These are phyloP conservation scores for Nansenia antarctica DNA, from an alignment of 2,113 vertebrate genomes.

Conservation along the genomic window DNA sequence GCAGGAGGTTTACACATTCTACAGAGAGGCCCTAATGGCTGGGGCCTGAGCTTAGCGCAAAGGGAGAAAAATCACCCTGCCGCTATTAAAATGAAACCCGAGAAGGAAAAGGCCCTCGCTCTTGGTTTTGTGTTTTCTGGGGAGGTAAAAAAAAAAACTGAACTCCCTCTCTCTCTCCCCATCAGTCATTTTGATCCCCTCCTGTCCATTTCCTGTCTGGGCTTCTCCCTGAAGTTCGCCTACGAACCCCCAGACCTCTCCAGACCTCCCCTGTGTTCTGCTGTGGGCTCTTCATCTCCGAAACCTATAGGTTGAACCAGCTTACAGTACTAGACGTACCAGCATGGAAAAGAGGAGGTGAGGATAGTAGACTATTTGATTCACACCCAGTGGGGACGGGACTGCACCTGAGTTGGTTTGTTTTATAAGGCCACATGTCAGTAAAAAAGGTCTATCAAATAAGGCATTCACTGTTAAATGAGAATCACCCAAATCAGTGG, in stretches of 20 bases:
- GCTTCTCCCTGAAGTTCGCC: conserved; percentile 57
- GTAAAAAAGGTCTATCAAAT: not conserved
- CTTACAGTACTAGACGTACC: conserved; percentile 15
- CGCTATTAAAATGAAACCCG: conserved; percentile 74
- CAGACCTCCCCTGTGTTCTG: conserved; percentile 49
- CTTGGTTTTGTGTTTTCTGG: conserved; percentile 65
- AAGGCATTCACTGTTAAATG: not conserved
- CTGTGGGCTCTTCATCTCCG: conserved; percentile 20
- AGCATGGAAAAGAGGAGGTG: not conserved
- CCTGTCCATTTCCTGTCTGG: conserved; percentile 70
- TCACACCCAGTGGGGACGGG: not conserved
- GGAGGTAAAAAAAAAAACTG: not conserved
- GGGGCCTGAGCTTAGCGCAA: conserved; percentile 67
- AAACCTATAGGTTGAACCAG: not conserved
- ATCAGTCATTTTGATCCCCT: conserved; percentile 70
- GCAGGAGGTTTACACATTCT: conserved; percentile 83
- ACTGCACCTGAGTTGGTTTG: not conserved
- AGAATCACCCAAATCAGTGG: not conserved
- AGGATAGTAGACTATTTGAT: conserved; percentile 27
- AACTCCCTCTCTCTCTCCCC: conserved; percentile 52
- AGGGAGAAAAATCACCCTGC: conserved; percentile 71
- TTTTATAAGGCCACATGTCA: not conserved
- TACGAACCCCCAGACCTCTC: conserved; percentile 44
- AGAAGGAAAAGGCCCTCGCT: conserved; percentile 71
- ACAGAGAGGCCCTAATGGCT: conserved; percentile 77